Base-by-base conservation (phyloP, 2,888 invertebrate genomes). In the Mimas tiliae region DNA sequence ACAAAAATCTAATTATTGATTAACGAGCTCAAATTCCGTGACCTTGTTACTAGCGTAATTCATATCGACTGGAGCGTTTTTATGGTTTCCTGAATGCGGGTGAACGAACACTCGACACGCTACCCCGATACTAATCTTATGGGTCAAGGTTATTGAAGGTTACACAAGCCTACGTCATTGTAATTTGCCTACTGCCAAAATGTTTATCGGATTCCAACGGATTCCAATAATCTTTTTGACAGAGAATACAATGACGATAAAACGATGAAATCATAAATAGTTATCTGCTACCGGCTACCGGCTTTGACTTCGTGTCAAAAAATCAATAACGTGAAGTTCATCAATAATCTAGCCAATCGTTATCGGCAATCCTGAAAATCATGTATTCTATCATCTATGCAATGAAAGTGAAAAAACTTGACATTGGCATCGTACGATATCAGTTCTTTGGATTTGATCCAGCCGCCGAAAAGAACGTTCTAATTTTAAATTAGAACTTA, bases 391-490 rank as follows among this genome's bases (percentile, higher is more conserved):
- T n/a, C n/a, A n/a, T n/a, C n/a, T 34, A 83, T 80, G 81, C 78
- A 86, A 83, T 73, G 80, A 87, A 86, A 87, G 82, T 82, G 78
- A 84, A 88, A 86, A 86, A 87, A 84, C 86, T 86, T 88, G 88
- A 89, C 87, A 86, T 87, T 88, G 87, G 84, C 83, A 79, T 77
- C 77, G 76, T 63, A 71, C 74, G 77, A 71, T 74, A 71, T 72
- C 71, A 73, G 68, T 71, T 72, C 72, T 69, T 89, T 90, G 90
- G 90, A 89, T 71, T 70, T 70, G 78, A 78, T 88, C 90, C 90
- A 89, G 85, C 67, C 74, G 72, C 74, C 70, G 83, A 84, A 84
- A 84, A 82, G 77, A 80, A 75, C 78, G 71, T 80, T 83, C 87
- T 87, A 87, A 82, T 79, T 87, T 86, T 86, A 86, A 83, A 80